Evolutionary conservation across 2,113 vertebrate genomes (phyloP).

Genomic region (Phrynosoma blainvillii): DNA sequence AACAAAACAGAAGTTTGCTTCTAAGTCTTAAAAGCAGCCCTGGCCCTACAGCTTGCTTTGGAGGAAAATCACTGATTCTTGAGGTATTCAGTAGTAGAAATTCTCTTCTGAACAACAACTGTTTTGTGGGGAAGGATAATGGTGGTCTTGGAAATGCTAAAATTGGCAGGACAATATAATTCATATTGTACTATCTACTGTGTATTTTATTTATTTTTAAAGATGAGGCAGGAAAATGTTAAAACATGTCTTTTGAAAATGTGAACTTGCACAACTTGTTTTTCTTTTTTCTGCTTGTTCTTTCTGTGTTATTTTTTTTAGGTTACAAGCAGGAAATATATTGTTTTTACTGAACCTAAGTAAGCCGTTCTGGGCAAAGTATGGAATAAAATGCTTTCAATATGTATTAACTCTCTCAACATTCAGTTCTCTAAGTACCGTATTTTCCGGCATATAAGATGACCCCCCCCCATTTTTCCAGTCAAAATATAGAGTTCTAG

Average conservation of each 20-base stretch:
- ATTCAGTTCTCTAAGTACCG: not conserved
- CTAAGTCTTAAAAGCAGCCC: too few relatives aligned
- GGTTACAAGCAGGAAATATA: not conserved
- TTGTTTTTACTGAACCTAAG: not conserved
- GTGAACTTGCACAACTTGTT: not conserved
- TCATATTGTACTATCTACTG: not conserved
- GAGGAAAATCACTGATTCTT: too few relatives aligned
- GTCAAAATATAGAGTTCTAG: too few relatives aligned
- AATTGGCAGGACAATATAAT: too few relatives aligned
- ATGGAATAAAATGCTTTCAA: not conserved
- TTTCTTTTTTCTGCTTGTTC: not conserved
- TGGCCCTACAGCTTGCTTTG: too few relatives aligned
- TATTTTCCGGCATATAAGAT: too few relatives aligned
- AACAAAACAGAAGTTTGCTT: too few relatives aligned
- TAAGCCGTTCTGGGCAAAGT: not conserved
- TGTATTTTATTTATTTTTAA: constrained; percentile 20
- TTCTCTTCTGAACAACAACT: too few relatives aligned
- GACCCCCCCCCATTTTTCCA: too few relatives aligned
- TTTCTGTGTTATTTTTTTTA: not conserved
- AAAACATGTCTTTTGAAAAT: not conserved
- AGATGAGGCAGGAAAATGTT: not conserved
- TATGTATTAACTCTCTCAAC: not conserved
- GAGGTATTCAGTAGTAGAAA: too few relatives aligned
- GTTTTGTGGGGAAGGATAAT: too few relatives aligned
- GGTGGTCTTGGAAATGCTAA: too few relatives aligned